phyloP scores from a whole-genome alignment of 37 sponge, comb jelly and placozoan genomes.

The Sycon ciliatum region DNA sequence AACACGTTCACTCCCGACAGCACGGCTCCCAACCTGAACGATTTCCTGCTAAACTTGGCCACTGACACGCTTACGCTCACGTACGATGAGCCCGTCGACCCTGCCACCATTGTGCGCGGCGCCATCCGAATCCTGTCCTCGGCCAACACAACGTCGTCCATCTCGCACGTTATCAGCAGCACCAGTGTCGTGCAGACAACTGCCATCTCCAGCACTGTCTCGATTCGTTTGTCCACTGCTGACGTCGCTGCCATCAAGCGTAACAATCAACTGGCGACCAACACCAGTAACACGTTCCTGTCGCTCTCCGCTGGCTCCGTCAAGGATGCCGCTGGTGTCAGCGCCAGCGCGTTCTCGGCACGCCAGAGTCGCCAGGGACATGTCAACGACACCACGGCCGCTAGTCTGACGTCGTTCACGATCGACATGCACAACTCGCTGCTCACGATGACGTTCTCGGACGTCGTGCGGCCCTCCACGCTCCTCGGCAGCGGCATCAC shows the following conservation, averaged over 20 bases:
- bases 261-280: conserved; percentile 37
- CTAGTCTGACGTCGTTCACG: conserved; percentile 48
- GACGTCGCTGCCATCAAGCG: conserved; percentile 66
- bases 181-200: background rate
- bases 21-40: conserved; percentile 31
- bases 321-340: conserved; percentile 20
- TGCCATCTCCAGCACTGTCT: conserved; percentile 35
- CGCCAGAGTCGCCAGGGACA: no score
- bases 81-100: conserved; percentile 64
- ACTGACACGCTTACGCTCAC: conserved; percentile 36
- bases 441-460: conserved; percentile 68
- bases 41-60: conserved; percentile 52
- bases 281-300: conserved; percentile 40
- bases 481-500: conserved; percentile 60
- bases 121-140: no score
- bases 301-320: conserved; percentile 14
- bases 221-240: conserved; percentile 25
- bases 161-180: no score
- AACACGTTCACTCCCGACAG: conserved; percentile 51
- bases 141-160: no score
- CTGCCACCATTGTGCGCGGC: no score
- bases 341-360: conserved; percentile 38
- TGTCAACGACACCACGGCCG: conserved; percentile 57
- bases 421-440: conserved; percentile 62
- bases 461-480: conserved; percentile 62